These are phyloP conservation scores for Pachycephus smyrnensis DNA, from an alignment of 2,888 invertebrate species.

Conservation along the genomic window DNA sequence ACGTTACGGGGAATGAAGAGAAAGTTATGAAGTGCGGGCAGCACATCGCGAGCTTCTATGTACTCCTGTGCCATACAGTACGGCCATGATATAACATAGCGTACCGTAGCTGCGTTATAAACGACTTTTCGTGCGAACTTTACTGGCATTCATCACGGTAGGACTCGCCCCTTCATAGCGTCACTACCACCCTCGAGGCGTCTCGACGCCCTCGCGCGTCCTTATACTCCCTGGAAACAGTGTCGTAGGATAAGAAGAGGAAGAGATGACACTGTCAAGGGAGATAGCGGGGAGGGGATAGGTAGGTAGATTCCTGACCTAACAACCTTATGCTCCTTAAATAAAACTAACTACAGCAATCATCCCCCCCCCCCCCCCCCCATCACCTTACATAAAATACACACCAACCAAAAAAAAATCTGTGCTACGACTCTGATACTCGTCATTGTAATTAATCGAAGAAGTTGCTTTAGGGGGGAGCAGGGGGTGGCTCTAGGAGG, in stretches of 20 bases:
- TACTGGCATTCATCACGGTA: conserved; percentile 62
- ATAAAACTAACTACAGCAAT: not conserved
- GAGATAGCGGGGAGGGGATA: too few species aligned
- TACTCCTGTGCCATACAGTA: not conserved
- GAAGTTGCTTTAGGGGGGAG: not conserved
- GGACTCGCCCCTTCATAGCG: conserved; percentile 42
- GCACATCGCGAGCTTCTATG: not conserved
- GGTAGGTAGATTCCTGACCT: not conserved
- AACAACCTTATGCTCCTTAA: not conserved
- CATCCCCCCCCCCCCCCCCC: not conserved
- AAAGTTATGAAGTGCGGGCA: conserved; percentile 63
- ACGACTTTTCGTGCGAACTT: conserved; percentile 63
- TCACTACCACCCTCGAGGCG: not conserved
- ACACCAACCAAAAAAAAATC: not conserved
- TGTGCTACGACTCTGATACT: not conserved
- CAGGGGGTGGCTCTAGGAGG: not conserved
- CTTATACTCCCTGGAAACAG: not conserved
- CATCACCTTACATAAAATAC: not conserved
- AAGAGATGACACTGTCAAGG: not conserved
- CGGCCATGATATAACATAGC: conserved; percentile 35
- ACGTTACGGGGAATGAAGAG: conserved; percentile 29
- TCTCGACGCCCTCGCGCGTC: not conserved
- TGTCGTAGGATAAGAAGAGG: not conserved
- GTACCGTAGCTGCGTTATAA: conserved; percentile 60
- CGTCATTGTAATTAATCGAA: not conserved